A percentile compares a stretch with the other conserved stretches of the same genome.
These are phyloP conservation scores for Rhinichthys osculus DNA, from an alignment of 2,797 vertebrate species.

Conservation along the genomic window DNA sequence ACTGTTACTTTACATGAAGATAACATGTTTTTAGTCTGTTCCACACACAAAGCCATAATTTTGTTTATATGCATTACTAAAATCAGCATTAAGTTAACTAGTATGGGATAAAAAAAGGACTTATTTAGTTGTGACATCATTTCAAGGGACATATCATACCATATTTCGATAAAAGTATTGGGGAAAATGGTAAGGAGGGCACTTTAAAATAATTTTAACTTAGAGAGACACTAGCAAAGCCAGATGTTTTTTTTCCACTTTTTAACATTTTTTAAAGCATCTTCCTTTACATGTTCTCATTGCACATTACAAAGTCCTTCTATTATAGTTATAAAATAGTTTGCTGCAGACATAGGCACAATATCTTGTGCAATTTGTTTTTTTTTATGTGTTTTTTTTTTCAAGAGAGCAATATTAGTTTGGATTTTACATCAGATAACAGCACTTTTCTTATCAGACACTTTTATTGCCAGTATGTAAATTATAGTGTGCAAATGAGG, in stretches of 20 bases:
- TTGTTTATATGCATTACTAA: too few relatives aligned
- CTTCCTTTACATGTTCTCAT: not conserved
- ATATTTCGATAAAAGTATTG: not conserved
- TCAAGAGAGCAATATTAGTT: slow-evolving; percentile 13
- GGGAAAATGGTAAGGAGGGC: not conserved
- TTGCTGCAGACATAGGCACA: not conserved
- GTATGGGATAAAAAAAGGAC: too few relatives aligned
- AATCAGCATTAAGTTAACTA: too few relatives aligned
- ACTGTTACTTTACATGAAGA: too few relatives aligned
- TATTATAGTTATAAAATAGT: not conserved
- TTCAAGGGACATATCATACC: not conserved
- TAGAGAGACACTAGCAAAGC: not conserved
- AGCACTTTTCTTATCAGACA: slow-evolving; percentile 50
- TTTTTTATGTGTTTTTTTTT: slow-evolving; percentile 12
- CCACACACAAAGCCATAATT: too few relatives aligned
- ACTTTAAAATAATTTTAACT: not conserved
- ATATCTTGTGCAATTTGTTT: slow-evolving; percentile 23
- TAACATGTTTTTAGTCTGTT: too few relatives aligned
- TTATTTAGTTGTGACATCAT: not conserved
- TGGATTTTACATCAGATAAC: slow-evolving; percentile 21
- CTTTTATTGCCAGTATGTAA: slow-evolving; percentile 47
- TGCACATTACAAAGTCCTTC: not conserved
- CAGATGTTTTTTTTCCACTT: too few relatives aligned
- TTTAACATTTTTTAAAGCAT: not conserved
- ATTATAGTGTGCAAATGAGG: slow-evolving; percentile 63